phyloP scores from a whole-genome alignment of 2,888 invertebrate species.

The Formica aserva region DNA sequence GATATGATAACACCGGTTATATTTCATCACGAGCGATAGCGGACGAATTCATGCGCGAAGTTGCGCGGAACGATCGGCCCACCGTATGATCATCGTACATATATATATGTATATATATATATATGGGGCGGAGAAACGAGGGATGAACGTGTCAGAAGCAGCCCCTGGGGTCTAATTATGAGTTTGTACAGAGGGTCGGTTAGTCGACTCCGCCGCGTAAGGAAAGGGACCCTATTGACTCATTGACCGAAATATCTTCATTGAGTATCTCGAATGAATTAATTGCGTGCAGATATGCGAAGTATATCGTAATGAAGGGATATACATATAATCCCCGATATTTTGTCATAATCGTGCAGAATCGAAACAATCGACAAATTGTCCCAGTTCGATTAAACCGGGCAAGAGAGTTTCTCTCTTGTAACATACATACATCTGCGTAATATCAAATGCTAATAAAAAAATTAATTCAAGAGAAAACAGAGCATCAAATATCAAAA shows the following conservation, averaged over 20 bases:
- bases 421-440: background rate
- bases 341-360: background rate
- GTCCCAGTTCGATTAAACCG: background rate
- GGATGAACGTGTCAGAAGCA: slow-evolving; percentile 85
- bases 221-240: slow-evolving; percentile 72
- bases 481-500: background rate
- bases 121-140: slow-evolving; percentile 81
- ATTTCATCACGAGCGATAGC: slow-evolving; percentile 71
- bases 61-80: slow-evolving; percentile 65
- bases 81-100: slow-evolving; percentile 64
- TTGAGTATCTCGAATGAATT: slow-evolving; percentile 74
- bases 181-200: slow-evolving; percentile 80
- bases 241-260: slow-evolving; percentile 81
- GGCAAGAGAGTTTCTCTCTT: background rate
- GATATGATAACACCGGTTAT: slow-evolving; percentile 42
- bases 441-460: background rate
- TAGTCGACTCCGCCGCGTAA: slow-evolving; percentile 65
- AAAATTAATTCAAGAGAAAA: background rate
- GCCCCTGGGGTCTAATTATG: slow-evolving; percentile 84
- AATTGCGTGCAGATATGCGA: slow-evolving; percentile 62
- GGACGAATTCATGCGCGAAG: slow-evolving; percentile 64
- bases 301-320: background rate
- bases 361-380: background rate
- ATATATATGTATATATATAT: slow-evolving; percentile 63
- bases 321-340: background rate